These are phyloP conservation scores for Lepus europaeus DNA, from an alignment of 2,113 vertebrate genomes.

Conservation along the genomic window DNA sequence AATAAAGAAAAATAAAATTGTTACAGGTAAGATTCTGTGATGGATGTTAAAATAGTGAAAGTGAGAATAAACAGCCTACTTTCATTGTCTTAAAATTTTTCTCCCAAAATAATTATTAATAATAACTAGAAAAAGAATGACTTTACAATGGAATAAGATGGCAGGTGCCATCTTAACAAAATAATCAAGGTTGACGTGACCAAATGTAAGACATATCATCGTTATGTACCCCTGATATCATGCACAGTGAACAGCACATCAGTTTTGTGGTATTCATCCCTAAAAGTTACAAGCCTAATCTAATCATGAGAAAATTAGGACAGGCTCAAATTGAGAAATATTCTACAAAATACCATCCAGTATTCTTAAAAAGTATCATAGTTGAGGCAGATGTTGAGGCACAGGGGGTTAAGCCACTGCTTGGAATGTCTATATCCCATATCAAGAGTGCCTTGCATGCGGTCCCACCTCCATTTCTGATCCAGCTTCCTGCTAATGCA, in stretches of 20 bases:
- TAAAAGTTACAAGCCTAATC: not conserved
- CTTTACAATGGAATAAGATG: not conserved
- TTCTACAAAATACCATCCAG: constrained; percentile 42
- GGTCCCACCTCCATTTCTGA: too few species aligned
- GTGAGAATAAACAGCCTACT: not conserved
- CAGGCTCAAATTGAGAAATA: not conserved
- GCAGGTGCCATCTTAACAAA: not conserved
- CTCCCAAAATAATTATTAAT: not conserved
- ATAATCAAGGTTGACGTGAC: not conserved
- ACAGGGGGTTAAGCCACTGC: too few species aligned
- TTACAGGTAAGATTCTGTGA: not conserved
- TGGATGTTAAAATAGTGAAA: not conserved
- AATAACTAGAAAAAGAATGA: constrained; percentile 2
- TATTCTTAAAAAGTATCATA: not conserved
- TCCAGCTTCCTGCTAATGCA: too few species aligned
- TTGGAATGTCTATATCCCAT: too few species aligned
- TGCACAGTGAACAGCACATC: not conserved
- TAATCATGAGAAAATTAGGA: not conserved
- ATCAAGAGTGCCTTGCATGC: too few species aligned
- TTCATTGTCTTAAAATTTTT: constrained; percentile 17
- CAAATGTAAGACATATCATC: not conserved
- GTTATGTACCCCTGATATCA: not conserved
- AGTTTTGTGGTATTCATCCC: not conserved
- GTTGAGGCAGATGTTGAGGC: not conserved
- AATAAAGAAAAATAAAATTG: not conserved